These are phyloP conservation scores for Allygus modestus DNA, from an alignment of 2,888 invertebrate genomes.

Conservation along the genomic window DNA sequence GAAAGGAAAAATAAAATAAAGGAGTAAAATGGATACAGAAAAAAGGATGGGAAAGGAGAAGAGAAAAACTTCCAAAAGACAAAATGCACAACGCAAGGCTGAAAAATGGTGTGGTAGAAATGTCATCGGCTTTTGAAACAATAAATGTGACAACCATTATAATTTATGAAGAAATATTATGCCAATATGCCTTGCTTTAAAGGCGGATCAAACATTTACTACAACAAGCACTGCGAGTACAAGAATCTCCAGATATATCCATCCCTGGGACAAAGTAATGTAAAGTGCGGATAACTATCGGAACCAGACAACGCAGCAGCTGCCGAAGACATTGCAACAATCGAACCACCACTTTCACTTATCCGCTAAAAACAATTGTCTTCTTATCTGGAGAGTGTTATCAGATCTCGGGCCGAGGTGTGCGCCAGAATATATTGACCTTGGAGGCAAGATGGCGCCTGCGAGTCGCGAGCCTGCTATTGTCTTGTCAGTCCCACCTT, in stretches of 20 bases:
- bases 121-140: too few relatives aligned
- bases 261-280: neutral
- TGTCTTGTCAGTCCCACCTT: conserved; percentile 46
- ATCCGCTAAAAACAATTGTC: conserved; percentile 22
- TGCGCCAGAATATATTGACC: conserved; percentile 28
- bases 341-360: conserved; percentile 51
- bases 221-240: too few relatives aligned
- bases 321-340: conserved; percentile 22
- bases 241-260: neutral
- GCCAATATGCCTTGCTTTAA: too few relatives aligned
- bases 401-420: conserved; percentile 34
- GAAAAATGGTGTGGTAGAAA: too few relatives aligned
- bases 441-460: conserved; percentile 49
- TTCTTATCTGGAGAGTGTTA: conserved; percentile 33
- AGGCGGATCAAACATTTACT: too few relatives aligned
- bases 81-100: too few relatives aligned
- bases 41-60: too few relatives aligned
- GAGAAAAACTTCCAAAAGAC: too few relatives aligned
- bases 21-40: too few relatives aligned
- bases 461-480: conserved; percentile 22
- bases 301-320: neutral
- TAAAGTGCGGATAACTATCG: neutral
- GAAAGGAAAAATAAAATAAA: too few relatives aligned
- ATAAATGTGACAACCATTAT: too few relatives aligned
- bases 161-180: too few relatives aligned